A percentile compares a stretch with the other conserved stretches of the same genome.
Evolutionary conservation across 2,888 invertebrate species (phyloP).

Genomic region (Anthrax anthrax): DNA sequence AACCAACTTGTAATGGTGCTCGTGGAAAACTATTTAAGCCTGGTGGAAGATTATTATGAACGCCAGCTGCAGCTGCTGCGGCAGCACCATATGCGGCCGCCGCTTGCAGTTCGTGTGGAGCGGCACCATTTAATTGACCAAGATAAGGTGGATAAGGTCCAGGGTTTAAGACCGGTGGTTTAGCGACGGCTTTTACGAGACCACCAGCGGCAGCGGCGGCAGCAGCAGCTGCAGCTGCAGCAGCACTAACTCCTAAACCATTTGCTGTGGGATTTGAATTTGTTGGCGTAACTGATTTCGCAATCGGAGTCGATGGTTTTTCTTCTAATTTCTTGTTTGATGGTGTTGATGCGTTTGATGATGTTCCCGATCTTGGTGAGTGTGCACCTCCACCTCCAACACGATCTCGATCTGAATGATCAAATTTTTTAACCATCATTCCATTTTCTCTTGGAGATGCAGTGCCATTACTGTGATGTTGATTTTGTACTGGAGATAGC

Average conservation of each 20-base stretch:
- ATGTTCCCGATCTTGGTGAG: constrained; percentile 56
- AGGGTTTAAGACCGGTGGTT: constrained; percentile 16
- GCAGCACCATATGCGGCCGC: constrained; percentile 34
- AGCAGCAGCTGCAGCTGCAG: constrained; percentile 18
- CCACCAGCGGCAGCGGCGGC: constrained; percentile 6
- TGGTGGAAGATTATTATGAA: constrained; percentile 49
- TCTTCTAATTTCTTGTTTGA: constrained; percentile 78
- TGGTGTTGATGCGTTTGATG: constrained; percentile 81
- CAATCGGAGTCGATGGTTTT: constrained; percentile 80
- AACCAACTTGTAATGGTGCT: constrained; percentile 49
- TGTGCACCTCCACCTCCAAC: constrained; percentile 27
- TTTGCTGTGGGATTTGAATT: constrained; percentile 41
- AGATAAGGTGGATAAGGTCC: constrained; percentile 46
- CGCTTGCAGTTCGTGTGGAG: constrained; percentile 45
- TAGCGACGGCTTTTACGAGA: constrained; percentile 15
- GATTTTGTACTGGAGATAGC: constrained; percentile 46
- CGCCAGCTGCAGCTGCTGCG: constrained; percentile 36
- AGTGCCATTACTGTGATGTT: constrained; percentile 35
- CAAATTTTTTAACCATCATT: constrained; percentile 36
- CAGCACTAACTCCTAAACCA: constrained; percentile 33
- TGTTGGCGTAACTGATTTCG: constrained; percentile 80
- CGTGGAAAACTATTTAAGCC: constrained; percentile 50
- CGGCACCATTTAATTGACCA: constrained; percentile 39
- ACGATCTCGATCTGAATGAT: constrained; percentile 18
- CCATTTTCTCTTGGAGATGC: constrained; percentile 80